Evolutionary conservation across 2,888 invertebrate genomes (phyloP), one percentile per base, ranked within the genome.

Genomic region (Erebia aethiops): DNA sequence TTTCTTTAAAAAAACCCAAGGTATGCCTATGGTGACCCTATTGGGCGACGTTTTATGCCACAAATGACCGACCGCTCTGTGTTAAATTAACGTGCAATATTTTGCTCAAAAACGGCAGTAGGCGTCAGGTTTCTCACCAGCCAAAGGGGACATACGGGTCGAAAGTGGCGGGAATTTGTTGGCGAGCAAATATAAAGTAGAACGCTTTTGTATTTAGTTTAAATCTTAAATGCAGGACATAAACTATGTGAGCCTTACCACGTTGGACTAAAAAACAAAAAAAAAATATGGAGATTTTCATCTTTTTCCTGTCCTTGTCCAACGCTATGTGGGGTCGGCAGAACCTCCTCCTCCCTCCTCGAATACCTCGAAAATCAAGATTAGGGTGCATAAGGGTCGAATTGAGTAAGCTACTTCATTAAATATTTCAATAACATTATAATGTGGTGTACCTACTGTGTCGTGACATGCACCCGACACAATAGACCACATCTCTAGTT

Each of bases 21-120:
- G 65, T 43, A 65, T 69, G 62, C 56, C 43, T 35, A 49, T 66
- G 72, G 66, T 69, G 56, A 74, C 74, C 74, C 74, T 74, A 71
- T 46, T 57, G 68, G 41, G 66, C 71, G 70, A 73, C 74, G 78
- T 75, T 77, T 77, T 79, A 79, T 77, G 79, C 86, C 89, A 83
- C 90, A 89, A 91, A 90, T 89, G 90, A 88, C 87, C 86, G 82
- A 75, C 77, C 79, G 75, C 69, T 72, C 86, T 84, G 91, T 87
- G 90, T 84, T 92, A 92, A 92, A 92, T 92, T 91, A 92, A 92
- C 92, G 92, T 90, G 89, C 91, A 89, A 87, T 91, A 92, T 91
- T 92, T 92, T 90, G 89, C 88, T 89, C 87, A 87, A 91, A 92
- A 92, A 90, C 87, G 87, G 88, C 88, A 87, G 85, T 86, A 83